phyloP scores from a whole-genome alignment of 2,113 vertebrate genomes.

The Petaurus breviceps region DNA sequence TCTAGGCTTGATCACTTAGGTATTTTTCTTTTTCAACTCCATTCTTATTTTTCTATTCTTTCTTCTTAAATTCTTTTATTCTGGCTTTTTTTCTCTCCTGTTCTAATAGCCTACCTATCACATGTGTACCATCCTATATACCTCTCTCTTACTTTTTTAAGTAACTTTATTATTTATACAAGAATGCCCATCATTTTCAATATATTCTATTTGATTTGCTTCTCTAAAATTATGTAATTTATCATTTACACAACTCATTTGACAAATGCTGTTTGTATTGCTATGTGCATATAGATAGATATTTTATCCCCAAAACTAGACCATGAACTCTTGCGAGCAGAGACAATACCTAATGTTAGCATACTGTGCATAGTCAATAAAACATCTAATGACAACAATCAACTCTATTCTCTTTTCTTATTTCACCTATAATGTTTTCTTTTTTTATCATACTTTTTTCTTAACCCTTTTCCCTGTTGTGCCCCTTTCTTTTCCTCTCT shows the following conservation, averaged over 20 bases:
- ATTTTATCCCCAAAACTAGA: background rate
- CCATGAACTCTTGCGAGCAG: background rate
- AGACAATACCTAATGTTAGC: background rate
- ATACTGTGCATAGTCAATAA: background rate
- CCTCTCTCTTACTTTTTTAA: background rate
- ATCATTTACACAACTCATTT: background rate
- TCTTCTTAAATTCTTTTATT: slow-evolving; percentile 1
- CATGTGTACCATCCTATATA: background rate
- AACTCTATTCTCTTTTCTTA: background rate
- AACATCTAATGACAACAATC: background rate
- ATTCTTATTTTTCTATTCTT: background rate
- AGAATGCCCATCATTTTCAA: background rate
- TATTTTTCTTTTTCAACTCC: background rate
- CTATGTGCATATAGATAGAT: background rate
- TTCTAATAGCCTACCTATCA: background rate
- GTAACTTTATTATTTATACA: background rate
- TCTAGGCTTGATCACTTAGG: background rate
- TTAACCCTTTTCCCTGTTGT: background rate
- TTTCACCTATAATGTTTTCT: background rate
- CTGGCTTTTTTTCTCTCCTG: slow-evolving; percentile 15
- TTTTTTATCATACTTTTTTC: background rate
- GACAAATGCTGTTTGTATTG: background rate
- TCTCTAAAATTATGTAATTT: background rate
- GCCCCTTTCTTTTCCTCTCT: background rate
- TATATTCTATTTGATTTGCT: background rate